Evolutionary conservation across 2,888 invertebrate genomes (phyloP), one percentile per base, ranked within the genome.

Genomic region (Arrhopalites spinosus): DNA sequence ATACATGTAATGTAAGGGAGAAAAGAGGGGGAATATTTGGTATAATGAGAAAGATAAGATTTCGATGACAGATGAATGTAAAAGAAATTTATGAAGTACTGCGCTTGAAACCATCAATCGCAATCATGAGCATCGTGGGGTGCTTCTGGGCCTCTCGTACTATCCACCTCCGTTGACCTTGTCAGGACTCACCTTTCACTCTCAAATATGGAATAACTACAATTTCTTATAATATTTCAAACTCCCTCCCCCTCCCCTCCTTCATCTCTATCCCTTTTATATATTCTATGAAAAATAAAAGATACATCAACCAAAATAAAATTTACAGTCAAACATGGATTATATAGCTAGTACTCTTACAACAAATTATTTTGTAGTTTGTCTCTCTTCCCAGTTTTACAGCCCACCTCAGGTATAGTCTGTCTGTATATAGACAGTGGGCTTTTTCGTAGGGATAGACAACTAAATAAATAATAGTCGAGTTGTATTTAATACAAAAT

Each of bases 31-130:
- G 68, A 50, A 11, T 36, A 7, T 36, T 36, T 36, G 36, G 50
- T 50, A 56, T 59, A 74, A 67, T 67, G 20, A 36, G 70, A 61
- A 45, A 71, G 71, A 75, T 71, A 75, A 75, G 75, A 75, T 75
- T 67, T 70, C 69, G 67, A 72, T 77, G 75, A 77, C 77, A 77
- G 71, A 75, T 77, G 77, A 77, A 74, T 74, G 59, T 74, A 56
- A 61, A 30, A 47, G 72, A 77, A 74, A 77, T 74, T 72, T 72
- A 77, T 75, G 66, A 74, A 77, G 61, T 70, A 36, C 71, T 67
- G 72, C 74, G 45, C 72, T 70, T 70, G 74, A 77, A 36, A 72
- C 74, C 77, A 77, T 77, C 72, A 77, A 77, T 77, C 75, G 74
- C 74, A 74, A 74, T 77, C 77, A 75, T 36, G 71, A 75, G 15